Evolutionary conservation across 2,113 vertebrate genomes (phyloP).

Genomic region (Microcebus lehilahytsara): DNA sequence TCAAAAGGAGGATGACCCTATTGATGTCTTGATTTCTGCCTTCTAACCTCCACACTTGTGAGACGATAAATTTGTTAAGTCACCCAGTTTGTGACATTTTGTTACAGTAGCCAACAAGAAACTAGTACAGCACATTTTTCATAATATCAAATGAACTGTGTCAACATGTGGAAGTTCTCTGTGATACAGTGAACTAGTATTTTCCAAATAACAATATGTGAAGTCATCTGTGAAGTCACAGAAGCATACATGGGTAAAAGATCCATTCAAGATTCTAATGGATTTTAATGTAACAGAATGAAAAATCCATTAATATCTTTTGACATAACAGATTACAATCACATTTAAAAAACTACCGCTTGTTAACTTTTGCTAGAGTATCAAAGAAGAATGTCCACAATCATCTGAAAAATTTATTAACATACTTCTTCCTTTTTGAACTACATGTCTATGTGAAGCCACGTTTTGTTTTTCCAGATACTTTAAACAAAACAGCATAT

Average conservation of each 20-base stretch:
- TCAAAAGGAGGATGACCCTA: not conserved
- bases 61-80: not conserved
- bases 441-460: not conserved
- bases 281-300: not conserved
- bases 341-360: not conserved
- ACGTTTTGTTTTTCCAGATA: not conserved
- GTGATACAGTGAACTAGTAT: not conserved
- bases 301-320: not conserved
- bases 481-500: not conserved
- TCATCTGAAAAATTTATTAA: not conserved
- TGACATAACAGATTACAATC: not conserved
- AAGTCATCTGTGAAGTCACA: not conserved
- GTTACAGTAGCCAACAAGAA: not conserved
- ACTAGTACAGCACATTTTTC: not conserved
- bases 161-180: not conserved
- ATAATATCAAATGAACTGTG: not conserved
- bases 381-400: not conserved
- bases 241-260: not conserved
- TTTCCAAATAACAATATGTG: not conserved
- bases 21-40: not conserved
- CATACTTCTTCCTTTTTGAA: not conserved
- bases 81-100: not conserved
- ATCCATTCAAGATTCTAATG: not conserved
- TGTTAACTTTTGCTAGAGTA: not conserved
- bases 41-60: not conserved